phyloP scores from a whole-genome alignment of 2,113 vertebrate genomes.

The Otolemur garnettii region DNA sequence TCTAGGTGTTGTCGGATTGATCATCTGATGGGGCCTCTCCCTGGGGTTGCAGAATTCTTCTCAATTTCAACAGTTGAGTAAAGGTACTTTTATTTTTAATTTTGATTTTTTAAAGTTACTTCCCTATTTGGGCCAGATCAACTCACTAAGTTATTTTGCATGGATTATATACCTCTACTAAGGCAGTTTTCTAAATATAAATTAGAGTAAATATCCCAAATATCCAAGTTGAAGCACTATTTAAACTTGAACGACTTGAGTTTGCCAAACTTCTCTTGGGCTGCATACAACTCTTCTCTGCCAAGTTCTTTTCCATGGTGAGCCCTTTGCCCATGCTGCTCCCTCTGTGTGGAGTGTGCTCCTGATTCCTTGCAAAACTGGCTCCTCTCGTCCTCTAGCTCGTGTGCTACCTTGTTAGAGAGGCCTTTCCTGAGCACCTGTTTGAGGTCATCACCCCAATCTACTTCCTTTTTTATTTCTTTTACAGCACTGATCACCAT shows the following conservation, averaged over 20 bases:
- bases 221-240: not conserved
- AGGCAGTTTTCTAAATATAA: not conserved
- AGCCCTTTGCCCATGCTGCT: not conserved
- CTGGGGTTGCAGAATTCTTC: not conserved
- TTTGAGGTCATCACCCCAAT: not conserved
- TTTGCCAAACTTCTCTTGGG: constrained; percentile 7
- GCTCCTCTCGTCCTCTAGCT: not conserved
- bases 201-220: not conserved
- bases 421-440: not conserved
- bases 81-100: constrained; percentile 27
- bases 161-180: not conserved
- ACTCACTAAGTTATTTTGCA: constrained; percentile 20
- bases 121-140: not conserved
- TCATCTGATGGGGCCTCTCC: constrained; percentile 1
- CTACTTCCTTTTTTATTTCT: not conserved
- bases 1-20: not conserved
- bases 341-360: not conserved
- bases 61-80: constrained; percentile 30
- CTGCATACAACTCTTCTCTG: not conserved
- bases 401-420: not conserved
- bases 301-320: not conserved
- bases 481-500: not conserved
- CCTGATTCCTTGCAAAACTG: not conserved
- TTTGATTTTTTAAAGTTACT: constrained; percentile 53
- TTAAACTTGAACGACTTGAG: not conserved